Evolutionary conservation across 2,888 invertebrate genomes (phyloP), one percentile per base, ranked within the genome.

Genomic region (Meganola albula): DNA sequence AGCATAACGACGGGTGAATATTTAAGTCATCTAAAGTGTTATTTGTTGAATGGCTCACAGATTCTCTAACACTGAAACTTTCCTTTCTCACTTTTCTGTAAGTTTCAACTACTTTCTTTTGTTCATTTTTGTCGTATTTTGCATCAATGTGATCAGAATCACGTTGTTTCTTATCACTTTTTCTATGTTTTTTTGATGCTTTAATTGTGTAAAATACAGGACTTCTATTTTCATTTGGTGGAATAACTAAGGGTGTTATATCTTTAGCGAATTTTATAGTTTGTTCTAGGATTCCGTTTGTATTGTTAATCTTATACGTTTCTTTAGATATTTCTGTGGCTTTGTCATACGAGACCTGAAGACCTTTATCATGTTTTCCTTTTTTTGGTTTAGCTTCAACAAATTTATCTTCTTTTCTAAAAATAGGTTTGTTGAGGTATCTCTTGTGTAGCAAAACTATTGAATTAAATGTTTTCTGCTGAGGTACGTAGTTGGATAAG

Each of bases 391-490:
- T 58, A 10, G n/a, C 2, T 34, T 40, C 46, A 33, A 31, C 27
- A 16, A 16, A 6, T 21, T 50, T 38, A 27, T 46, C 48, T 4
- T 31, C 25, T 37, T 40, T 45, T 6, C 32, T 27, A 12, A 42
- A 34, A 20, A 20, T 30, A 20, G 31, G 28, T 25, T 48, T 34
- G 14, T 46, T 37, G 8, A 69, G 44, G 39, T 59, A 68, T 43
- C 64, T 79, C 54, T 80, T 83, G 34, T 84, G 84, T 12, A 76
- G 57, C 34, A 67, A 84, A 21, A 74, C 63, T 13, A 75, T 60
- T 1, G 78, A 74, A 46, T 80, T 78, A 29, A 50, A 63, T 14
- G 71, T 71, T 11, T 63, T 62, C 40, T 63, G 54, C 27, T 68
- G 57, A 10, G 74, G 70, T 31, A 66, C 54, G 48, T 79, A 80